phyloP scores from a whole-genome alignment of 2,888 invertebrate species.

The Caenorhabditis sp. region DNA sequence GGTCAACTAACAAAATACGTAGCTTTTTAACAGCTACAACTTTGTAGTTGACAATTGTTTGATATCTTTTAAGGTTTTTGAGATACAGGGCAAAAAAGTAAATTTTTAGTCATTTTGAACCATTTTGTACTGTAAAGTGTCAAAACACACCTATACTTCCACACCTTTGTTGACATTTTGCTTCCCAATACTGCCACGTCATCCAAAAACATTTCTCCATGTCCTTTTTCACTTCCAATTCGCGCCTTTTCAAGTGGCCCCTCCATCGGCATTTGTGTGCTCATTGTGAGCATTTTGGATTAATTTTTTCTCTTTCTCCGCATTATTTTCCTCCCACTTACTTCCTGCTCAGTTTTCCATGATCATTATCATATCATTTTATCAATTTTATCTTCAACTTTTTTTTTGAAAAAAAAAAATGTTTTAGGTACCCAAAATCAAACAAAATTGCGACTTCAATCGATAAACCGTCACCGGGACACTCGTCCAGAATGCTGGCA shows the following conservation, averaged over 20 bases:
- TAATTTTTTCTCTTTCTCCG: slow-evolving; percentile 11
- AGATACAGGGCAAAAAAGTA: no score
- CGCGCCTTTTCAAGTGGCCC: slow-evolving; percentile 26
- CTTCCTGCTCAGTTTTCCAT: background rate
- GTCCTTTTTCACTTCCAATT: background rate
- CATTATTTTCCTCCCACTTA: no score
- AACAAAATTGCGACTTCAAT: slow-evolving; percentile 42
- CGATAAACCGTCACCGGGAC: slow-evolving; percentile 36
- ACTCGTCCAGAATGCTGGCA: slow-evolving; percentile 41
- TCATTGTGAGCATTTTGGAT: slow-evolving; percentile 46
- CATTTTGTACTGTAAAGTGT: background rate
- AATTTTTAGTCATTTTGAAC: no score
- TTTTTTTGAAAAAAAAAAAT: no score
- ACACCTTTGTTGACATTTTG: slow-evolving; percentile 6
- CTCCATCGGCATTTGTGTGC: slow-evolving; percentile 22
- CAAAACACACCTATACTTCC: slow-evolving; percentile 10
- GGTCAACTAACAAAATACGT: no score
- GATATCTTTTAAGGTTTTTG: no score
- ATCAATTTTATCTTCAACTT: background rate
- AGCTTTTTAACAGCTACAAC: no score
- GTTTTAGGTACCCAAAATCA: slow-evolving; percentile 33
- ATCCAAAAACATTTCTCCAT: background rate
- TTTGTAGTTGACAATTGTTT: no score
- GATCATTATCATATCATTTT: slow-evolving; percentile 3
- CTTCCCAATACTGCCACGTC: slow-evolving; percentile 23